Percentiles rank a stretch among this genome's conserved stretches.
Evolutionary conservation across 2,888 invertebrate genomes (phyloP).

Genomic region (Himalopsyche anomala): DNA sequence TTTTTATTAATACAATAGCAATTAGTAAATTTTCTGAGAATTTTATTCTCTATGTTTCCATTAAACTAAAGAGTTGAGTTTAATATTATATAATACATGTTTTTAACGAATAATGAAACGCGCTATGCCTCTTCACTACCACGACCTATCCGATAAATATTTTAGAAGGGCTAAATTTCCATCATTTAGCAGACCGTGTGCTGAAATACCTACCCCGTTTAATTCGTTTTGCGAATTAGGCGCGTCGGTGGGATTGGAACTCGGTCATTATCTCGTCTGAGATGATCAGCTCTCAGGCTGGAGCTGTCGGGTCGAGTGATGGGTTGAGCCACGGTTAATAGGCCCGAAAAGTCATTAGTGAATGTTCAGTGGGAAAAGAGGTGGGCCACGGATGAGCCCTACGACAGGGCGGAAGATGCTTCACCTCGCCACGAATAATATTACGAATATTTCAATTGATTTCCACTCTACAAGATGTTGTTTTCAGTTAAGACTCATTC

Average conservation of each 20-base stretch:
- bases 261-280: constrained; percentile 59
- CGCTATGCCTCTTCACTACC: background rate
- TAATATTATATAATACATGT: background rate
- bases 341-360: constrained; percentile 65
- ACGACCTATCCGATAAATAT: constrained; percentile 35
- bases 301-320: constrained; percentile 62
- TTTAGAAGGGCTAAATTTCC: constrained; percentile 40
- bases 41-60: background rate
- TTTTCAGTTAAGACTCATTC: too few species aligned
- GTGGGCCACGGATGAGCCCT: background rate
- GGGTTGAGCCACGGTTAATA: constrained; percentile 64
- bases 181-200: constrained; percentile 25
- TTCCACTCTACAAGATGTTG: background rate
- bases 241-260: constrained; percentile 41
- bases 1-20: too few species aligned
- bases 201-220: constrained; percentile 35
- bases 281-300: constrained; percentile 54
- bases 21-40: background rate
- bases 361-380: constrained; percentile 52
- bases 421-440: background rate
- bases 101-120: constrained; percentile 1
- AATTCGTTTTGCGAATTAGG: constrained; percentile 29
- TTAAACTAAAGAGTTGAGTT: background rate
- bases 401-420: constrained; percentile 14
- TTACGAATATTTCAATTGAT: background rate